Conservation (phyloP, 1,140 invertebrate species). For the Drosophila virilis region DNA sequence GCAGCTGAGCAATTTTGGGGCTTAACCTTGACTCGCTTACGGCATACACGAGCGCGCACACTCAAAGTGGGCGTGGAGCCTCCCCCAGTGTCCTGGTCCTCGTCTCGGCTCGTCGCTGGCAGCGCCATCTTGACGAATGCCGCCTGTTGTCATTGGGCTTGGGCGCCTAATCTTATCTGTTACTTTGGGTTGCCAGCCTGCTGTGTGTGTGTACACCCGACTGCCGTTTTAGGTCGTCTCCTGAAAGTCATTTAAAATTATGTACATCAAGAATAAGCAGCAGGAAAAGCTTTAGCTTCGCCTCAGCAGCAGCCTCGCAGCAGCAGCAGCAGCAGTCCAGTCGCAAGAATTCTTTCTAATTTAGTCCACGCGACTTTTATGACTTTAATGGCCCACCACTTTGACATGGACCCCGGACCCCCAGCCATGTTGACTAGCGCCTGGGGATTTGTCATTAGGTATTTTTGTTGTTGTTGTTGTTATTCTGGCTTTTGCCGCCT, state of each 20-base stretch:
- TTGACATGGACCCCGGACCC: slow-evolving; percentile 25
- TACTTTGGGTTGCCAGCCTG: slow-evolving; percentile 55
- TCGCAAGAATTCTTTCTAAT: slow-evolving; percentile 64
- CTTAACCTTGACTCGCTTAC: slow-evolving; percentile 80
- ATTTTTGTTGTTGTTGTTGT: slow-evolving; percentile 33
- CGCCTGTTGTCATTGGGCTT: slow-evolving; percentile 77
- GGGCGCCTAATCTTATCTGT: slow-evolving; percentile 77
- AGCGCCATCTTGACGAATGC: slow-evolving; percentile 74
- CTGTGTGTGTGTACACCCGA: slow-evolving; percentile 28
- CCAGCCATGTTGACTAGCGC: slow-evolving; percentile 43
- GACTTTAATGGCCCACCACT: slow-evolving; percentile 78
- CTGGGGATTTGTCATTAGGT: slow-evolving; percentile 63
- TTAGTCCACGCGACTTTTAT: slow-evolving; percentile 82
- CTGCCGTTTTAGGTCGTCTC: slow-evolving; percentile 62
- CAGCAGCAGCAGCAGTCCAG: slow-evolving; percentile 10
- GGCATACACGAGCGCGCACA: slow-evolving; percentile 72
- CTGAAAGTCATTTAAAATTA: slow-evolving; percentile 82
- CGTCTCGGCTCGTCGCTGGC: background rate
- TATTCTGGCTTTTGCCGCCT: slow-evolving; percentile 8
- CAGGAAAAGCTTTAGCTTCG: slow-evolving; percentile 14
- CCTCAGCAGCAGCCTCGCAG: background rate
- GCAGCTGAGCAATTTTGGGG: slow-evolving; percentile 71
- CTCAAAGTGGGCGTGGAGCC: slow-evolving; percentile 64
- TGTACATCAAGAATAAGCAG: slow-evolving; percentile 63
- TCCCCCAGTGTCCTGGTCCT: background rate